These are phyloP conservation scores for Dromaius novaehollandiae DNA, from an alignment of 2,113 vertebrate species.

Conservation along the genomic window DNA sequence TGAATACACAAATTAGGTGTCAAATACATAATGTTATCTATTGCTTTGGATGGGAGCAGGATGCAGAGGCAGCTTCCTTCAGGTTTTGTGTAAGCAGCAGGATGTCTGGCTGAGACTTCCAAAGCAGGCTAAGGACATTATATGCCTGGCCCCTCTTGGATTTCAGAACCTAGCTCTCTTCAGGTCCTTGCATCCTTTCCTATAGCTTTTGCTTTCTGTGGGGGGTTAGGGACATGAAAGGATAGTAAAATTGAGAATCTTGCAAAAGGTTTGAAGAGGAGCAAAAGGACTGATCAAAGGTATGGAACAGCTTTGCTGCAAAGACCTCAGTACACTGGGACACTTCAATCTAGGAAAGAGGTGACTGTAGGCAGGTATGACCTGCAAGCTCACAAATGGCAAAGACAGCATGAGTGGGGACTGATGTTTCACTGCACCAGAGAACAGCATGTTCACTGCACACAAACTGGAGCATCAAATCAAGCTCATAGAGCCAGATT, in stretches of 20 bases:
- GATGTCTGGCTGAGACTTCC: not conserved
- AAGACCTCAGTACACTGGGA: not conserved
- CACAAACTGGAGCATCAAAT: not conserved
- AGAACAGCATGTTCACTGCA: not conserved
- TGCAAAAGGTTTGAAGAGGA: not conserved
- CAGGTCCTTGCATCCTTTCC: not conserved
- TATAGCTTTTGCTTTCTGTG: not conserved
- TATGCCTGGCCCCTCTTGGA: not conserved
- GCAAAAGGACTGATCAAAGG: not conserved
- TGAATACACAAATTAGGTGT: not conserved
- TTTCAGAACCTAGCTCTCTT: not conserved
- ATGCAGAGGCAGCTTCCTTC: not conserved
- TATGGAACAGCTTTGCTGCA: not conserved
- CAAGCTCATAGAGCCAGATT: not conserved
- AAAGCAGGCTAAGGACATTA: not conserved
- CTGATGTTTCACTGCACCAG: not conserved
- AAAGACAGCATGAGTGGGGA: not conserved
- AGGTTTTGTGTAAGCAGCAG: not conserved
- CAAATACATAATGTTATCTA: not conserved
- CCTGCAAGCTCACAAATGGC: not conserved
- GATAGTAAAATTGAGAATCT: not conserved
- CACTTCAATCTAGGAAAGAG: not conserved
- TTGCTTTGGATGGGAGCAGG: not conserved
- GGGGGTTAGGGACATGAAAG: not conserved
- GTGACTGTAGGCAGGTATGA: not conserved